Conservation (phyloP, 2,888 invertebrate species). For the Leptinotarsa juncta region DNA sequence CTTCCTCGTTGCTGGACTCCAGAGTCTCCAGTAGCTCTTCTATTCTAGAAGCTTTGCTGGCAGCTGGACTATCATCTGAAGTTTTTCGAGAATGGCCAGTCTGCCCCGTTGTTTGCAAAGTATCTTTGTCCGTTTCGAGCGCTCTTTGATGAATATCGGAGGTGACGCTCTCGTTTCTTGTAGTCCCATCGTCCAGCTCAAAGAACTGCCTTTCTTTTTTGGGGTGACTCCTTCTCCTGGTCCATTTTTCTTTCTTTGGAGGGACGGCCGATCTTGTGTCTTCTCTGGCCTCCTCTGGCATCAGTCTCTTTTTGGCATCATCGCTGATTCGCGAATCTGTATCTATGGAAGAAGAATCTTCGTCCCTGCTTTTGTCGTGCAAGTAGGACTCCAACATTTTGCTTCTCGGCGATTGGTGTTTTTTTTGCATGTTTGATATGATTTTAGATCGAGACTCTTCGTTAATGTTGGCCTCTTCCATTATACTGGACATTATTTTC, state of each 20-base stretch:
- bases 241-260: slow-evolving; percentile 46
- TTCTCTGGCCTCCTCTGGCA: not conserved
- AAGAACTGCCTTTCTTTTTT: slow-evolving; percentile 39
- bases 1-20: slow-evolving; percentile 11
- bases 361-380: slow-evolving; percentile 5
- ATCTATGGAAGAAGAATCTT: not conserved
- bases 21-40: slow-evolving; percentile 13
- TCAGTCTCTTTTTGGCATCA: slow-evolving; percentile 14
- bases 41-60: not conserved
- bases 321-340: not conserved
- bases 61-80: not conserved
- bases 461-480: slow-evolving; percentile 44
- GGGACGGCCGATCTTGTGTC: slow-evolving; percentile 30
- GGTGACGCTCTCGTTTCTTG: not conserved
- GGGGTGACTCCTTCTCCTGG: slow-evolving; percentile 41
- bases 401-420: slow-evolving; percentile 25
- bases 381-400: slow-evolving; percentile 27
- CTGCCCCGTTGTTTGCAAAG: not conserved
- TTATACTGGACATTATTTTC: slow-evolving; percentile 59
- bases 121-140: not conserved
- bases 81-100: not conserved
- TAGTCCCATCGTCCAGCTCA: not conserved
- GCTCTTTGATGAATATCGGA: not conserved
- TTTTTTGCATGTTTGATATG: slow-evolving; percentile 36
- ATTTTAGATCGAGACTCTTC: slow-evolving; percentile 39